Evolutionary conservation across 2,888 invertebrate species (phyloP).

Genomic region (Noctua fimbriata): DNA sequence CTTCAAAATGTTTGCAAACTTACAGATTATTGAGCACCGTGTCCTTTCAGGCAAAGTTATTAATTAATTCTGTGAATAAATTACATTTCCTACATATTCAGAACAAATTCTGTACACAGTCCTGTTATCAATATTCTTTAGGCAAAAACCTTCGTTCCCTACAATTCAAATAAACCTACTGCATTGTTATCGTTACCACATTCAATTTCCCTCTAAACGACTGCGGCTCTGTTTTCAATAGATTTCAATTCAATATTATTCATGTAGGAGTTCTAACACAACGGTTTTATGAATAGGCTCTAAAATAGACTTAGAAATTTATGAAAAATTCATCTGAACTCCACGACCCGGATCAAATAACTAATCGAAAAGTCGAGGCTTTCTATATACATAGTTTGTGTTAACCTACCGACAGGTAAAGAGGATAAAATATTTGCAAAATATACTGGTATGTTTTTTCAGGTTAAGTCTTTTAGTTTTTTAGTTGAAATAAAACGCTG

Average conservation of each 20-base stretch:
- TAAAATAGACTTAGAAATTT: slow-evolving; percentile 45
- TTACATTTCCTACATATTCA: neutral
- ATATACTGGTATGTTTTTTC: slow-evolving; percentile 17
- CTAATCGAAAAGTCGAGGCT: slow-evolving; percentile 38
- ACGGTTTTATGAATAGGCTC: slow-evolving; percentile 29
- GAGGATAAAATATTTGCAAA: slow-evolving; percentile 32
- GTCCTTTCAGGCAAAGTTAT: neutral
- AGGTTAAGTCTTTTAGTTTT: slow-evolving; percentile 26
- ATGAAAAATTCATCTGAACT: slow-evolving; percentile 42
- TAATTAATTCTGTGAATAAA: neutral
- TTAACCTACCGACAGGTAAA: slow-evolving; percentile 20
- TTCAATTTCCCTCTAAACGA: slow-evolving; percentile 24
- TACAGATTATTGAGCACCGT: neutral
- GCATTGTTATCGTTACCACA: slow-evolving; percentile 9
- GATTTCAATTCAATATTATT: slow-evolving; percentile 38
- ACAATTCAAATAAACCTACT: slow-evolving; percentile 3
- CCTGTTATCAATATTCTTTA: slow-evolving; percentile 9
- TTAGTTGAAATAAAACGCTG: slow-evolving; percentile 24
- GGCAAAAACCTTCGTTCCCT: slow-evolving; percentile 4
- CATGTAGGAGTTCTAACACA: slow-evolving; percentile 14
- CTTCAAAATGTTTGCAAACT: slow-evolving; percentile 3
- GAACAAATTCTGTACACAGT: neutral
- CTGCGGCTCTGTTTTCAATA: slow-evolving; percentile 42
- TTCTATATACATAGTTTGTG: slow-evolving; percentile 14
- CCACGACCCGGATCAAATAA: slow-evolving; percentile 37